Base-by-base conservation (phyloP, 2,888 invertebrate genomes). In the Netelia virgata region DNA sequence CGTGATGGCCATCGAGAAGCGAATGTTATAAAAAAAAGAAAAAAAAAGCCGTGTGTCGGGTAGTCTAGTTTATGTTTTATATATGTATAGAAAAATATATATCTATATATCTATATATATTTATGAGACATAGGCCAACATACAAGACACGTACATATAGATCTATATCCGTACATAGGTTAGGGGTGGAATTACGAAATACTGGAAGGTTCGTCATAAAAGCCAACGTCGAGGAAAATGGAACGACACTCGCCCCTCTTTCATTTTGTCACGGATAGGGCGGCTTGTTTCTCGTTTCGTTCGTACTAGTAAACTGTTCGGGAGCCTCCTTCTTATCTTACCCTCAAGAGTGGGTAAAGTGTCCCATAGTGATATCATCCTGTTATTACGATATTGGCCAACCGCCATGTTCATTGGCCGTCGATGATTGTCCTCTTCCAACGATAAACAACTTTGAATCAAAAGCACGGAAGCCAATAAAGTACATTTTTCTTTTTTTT, bases 221-320 rank as follows among this genome's bases (percentile, higher is more conserved):
- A 82, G 61, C 70, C 63, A 36, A 16, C 70, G 36, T 14, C 20
- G 43, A 72, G 74, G 57, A 76, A 70, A 73, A 61, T 61, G 73
- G 73, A 61, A 61, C 50, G 9, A 61, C 47, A 16, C 16, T 73
- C 47, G n/a, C 28, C 64, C 14, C 16, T 41, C 9, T 64, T 9
- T 36, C 57, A n/a, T 18, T 23, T 59, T 43, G 57, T 57, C 23
- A 36, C 55, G 10, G 3, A 28, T 28, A 8, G 59, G 43, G 11
- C 47, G 20, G 43, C 72, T 18, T 64, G 43, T 82, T 73, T 73
- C 57, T 59, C 77, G 77, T 85, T 86, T 83, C 68, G 70, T 79
- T 81, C 83, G 47, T 69, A 66, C 78, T 87, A 84, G 86, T 88
- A 86, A 88, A 88, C 28, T 82, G 83, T 77, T 76, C 59, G 81